Base-by-base conservation (phyloP, 2,888 invertebrate genomes). In the Chrysolina haemoptera region DNA sequence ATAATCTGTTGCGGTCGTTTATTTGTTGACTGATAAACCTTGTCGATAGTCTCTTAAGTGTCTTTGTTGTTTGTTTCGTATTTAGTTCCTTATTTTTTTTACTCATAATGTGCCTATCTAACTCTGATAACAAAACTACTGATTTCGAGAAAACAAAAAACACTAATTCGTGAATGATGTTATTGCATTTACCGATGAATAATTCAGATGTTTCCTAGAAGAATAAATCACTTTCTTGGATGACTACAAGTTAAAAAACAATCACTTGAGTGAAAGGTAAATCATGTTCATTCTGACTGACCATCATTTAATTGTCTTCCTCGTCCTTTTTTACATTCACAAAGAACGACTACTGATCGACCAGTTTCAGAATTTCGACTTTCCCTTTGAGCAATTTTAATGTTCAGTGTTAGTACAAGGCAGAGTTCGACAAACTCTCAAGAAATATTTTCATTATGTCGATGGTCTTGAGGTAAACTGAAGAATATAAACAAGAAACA, bases 101-200 rank as follows among this genome's bases (percentile, higher is more conserved):
- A 6, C 12, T 22, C 18, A 5, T 55, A 20, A 27, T n/a, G 14
- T 14, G 8, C 9, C n/a, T n/a, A 59, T 35, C 35, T n/a, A 59
- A 59, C 35, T 12, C 35, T 35, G 59, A 59, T 59, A 59, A 59
- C 14, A 35, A 10, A 35, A 59, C n/a, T 59, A n/a, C n/a, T n/a
- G n/a, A n/a, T 59, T 59, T 53, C 27, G 1, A 16, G 14, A 27
- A 59, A n/a, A 35, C 35, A 35, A 35, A 59, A n/a, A 35, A 16
- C 59, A 59, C 10, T 59, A 35, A 59, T 59, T 59, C 27, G 10
- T 59, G 6, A 22, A 35, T 35, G 59, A 35, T 59, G 59, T 59
- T 46, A 14, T 46, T 16, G 59, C 27, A 8, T 22, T 18, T 20
- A 12, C 53, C 22, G 9, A 35, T 59, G 59, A 59, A 59, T 59